Conservation (phyloP, 2,888 invertebrate genomes). For the Diaperis boleti region DNA sequence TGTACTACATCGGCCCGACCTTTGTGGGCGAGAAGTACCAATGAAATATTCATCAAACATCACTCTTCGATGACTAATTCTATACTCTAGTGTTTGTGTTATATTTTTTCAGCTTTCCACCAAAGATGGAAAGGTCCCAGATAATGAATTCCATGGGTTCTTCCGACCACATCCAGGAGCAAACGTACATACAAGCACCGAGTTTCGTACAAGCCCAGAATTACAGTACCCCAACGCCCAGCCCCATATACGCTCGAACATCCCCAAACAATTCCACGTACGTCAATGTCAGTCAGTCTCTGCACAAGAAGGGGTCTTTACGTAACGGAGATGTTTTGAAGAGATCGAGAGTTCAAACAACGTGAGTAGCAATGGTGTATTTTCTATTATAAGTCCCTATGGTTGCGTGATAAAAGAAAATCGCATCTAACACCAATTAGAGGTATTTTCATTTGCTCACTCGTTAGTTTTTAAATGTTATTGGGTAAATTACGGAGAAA, state of each 20-base stretch:
- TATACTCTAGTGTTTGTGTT: background rate
- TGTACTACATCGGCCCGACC: too few species aligned
- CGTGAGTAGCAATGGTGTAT: constrained; percentile 53
- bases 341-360: constrained; percentile 75
- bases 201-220: constrained; percentile 64
- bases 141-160: constrained; percentile 61
- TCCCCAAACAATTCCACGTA: constrained; percentile 63
- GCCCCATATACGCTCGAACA: constrained; percentile 61
- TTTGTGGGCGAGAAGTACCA: too few species aligned
- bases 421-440: too few species aligned
- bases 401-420: too few species aligned
- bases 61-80: too few species aligned
- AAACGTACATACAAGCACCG: constrained; percentile 66
- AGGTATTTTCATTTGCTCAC: too few species aligned
- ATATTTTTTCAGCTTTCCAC: constrained; percentile 64
- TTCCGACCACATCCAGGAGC: constrained; percentile 63
- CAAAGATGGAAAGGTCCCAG: constrained; percentile 66
- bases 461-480: too few species aligned
- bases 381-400: too few species aligned
- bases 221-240: constrained; percentile 59
- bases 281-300: constrained; percentile 66
- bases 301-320: constrained; percentile 75
- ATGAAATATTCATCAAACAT: too few species aligned
- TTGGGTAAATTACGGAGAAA: too few species aligned
- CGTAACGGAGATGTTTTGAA: constrained; percentile 76